Conservation (phyloP, 2,113 vertebrate species). For the Tamias sibiricus region DNA sequence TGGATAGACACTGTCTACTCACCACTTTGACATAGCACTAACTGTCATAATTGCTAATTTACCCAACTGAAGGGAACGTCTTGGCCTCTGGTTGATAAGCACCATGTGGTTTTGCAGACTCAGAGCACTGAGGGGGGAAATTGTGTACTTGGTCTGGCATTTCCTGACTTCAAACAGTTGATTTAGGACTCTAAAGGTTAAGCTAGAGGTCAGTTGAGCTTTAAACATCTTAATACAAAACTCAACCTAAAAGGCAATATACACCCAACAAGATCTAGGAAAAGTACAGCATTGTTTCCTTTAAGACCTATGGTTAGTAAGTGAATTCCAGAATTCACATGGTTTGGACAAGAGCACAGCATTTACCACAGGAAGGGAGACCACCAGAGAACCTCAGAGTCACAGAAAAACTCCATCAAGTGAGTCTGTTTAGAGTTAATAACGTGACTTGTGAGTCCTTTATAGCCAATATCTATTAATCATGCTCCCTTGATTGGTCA, state of each 20-base stretch:
- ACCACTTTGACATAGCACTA: neutral
- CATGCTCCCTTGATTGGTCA: neutral
- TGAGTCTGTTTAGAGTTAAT: neutral
- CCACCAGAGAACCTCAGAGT: neutral
- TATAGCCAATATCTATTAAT: neutral
- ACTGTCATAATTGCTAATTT: constrained; percentile 28
- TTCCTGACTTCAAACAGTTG: constrained; percentile 40
- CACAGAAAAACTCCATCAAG: neutral
- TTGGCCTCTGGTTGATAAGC: constrained; percentile 11
- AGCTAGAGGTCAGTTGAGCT: constrained; percentile 17
- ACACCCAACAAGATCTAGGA: neutral
- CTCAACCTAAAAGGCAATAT: neutral
- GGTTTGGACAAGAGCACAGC: neutral
- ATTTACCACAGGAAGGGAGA: neutral
- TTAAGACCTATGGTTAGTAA: neutral
- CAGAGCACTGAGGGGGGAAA: constrained; percentile 36
- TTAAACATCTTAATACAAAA: constrained; percentile 59
- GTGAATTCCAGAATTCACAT: neutral
- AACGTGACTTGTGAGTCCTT: neutral
- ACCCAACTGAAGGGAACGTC: neutral
- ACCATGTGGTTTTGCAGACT: constrained; percentile 47
- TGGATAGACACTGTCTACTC: neutral
- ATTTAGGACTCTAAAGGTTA: constrained; percentile 36
- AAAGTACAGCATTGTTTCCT: neutral
- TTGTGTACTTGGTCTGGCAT: constrained; percentile 34